Conservation (phyloP, 2,888 invertebrate genomes). For the Drosophila kanekoi region DNA sequence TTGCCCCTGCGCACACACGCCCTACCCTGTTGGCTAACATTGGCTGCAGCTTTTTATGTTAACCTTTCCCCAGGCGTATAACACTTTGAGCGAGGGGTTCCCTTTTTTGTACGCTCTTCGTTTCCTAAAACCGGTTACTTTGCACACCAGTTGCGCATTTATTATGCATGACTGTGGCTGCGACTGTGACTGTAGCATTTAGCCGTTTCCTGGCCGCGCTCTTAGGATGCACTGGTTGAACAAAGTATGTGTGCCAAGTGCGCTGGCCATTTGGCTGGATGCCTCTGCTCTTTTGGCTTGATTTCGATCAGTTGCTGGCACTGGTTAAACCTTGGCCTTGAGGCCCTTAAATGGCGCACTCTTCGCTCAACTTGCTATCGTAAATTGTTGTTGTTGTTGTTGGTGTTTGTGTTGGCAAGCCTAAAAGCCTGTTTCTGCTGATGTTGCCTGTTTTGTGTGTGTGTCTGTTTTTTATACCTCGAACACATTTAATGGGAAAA, state of each 20-base stretch:
- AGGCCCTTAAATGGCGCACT: slow-evolving; percentile 81
- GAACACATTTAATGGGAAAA: no score
- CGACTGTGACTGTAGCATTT: slow-evolving; percentile 29
- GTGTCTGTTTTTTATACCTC: slow-evolving; percentile 1
- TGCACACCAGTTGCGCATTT: slow-evolving; percentile 80
- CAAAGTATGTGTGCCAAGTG: slow-evolving; percentile 57
- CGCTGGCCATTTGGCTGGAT: slow-evolving; percentile 33
- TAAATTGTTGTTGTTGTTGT: slow-evolving; percentile 25
- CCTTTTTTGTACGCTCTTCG: slow-evolving; percentile 19
- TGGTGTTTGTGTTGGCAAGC: slow-evolving; percentile 16
- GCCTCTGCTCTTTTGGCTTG: slow-evolving; percentile 30
- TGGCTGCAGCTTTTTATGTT: slow-evolving; percentile 64
- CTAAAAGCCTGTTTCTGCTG: slow-evolving; percentile 48
- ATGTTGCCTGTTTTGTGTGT: slow-evolving; percentile 15
- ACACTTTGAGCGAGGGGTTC: slow-evolving; percentile 42
- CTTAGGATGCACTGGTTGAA: slow-evolving; percentile 22
- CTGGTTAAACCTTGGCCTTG: slow-evolving; percentile 82
- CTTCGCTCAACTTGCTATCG: slow-evolving; percentile 40
- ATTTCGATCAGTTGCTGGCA: slow-evolving; percentile 57
- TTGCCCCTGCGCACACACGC: slow-evolving; percentile 34
- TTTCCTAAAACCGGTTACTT: slow-evolving; percentile 77
- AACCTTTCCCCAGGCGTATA: slow-evolving; percentile 63
- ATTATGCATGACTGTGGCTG: slow-evolving; percentile 67
- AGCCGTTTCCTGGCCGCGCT: slow-evolving; percentile 45
- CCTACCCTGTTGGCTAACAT: slow-evolving; percentile 51